Evolutionary conservation across 2,888 invertebrate genomes (phyloP).

Genomic region (Eudasyphora cyanicolor): DNA sequence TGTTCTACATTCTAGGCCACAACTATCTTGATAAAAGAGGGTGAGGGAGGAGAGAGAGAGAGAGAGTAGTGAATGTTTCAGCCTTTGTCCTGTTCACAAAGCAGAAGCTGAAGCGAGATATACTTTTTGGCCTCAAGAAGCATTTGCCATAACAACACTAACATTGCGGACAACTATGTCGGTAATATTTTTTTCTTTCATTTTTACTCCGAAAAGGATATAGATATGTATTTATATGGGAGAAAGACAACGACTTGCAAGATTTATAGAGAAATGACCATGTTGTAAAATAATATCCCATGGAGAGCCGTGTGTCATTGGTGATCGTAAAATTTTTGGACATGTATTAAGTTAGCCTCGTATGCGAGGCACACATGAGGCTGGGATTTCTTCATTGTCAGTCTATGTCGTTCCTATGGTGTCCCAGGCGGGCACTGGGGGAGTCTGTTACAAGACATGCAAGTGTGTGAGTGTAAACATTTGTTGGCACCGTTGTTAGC

Average conservation of each 20-base stretch:
- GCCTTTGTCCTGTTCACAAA: not conserved
- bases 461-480: not conserved
- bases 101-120: not conserved
- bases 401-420: not conserved
- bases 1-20: not conserved
- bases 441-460: too few species aligned
- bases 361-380: not conserved
- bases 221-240: too few species aligned
- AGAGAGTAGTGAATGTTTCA: not conserved
- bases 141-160: not conserved
- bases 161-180: not conserved
- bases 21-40: too few species aligned
- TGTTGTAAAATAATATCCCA: conserved; percentile 54
- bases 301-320: conserved; percentile 45
- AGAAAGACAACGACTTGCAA: too few species aligned
- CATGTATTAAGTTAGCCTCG: conserved; percentile 7
- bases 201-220: too few species aligned
- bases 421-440: not conserved
- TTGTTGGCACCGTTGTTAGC: conserved; percentile 13
- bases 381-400: not conserved
- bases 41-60: too few species aligned
- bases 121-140: not conserved
- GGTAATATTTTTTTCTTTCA: too few species aligned
- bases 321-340: conserved; percentile 38
- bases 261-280: conserved; percentile 46